Evolutionary conservation across 2,888 invertebrate species (phyloP), one percentile per base, ranked within the genome.

Genomic region (Polydrusus cervinus): DNA sequence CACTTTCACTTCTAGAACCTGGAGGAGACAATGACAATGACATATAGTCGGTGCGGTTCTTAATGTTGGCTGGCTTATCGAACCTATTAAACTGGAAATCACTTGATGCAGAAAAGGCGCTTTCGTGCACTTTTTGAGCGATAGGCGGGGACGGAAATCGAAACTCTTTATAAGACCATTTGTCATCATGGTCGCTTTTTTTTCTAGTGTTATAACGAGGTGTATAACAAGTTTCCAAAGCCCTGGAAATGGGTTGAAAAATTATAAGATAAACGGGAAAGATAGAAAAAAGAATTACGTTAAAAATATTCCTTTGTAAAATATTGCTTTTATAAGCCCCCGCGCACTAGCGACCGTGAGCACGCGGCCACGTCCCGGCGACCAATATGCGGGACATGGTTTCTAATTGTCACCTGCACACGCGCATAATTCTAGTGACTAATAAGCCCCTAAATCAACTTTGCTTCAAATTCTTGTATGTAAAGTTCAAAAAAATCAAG

Each of bases 11-110:
- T 61, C 82, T 80, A 55, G 82, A 80, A 68, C 81, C 80, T 60
- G 84, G 84, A 60, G 85, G 85, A 47, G 84, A 84, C 55, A 85
- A 81, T 69, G 86, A 86, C 61, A 86, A 80, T 53, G 86, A 86
- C 66, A 85, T 82, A 81, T 84, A 84, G 78, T 85, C 85, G 69
- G 83, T 82, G 64, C 84, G 83, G 71, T 83, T 80, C 73, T 78
- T 79, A 51, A 67, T 70, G 51, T 25, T 74, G 55, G 67, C 78
- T 66, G 81, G 78, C 76, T 82, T 77, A 25, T 25, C 5, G 49
- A 70, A 72, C 65, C 75, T 79, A 60, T 73, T 73, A 67, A 66
- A 75, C 72, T 78, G 74, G 72, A 77, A 73, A 68, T 77, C 75
- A 71, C 65, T 73, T 78, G 75, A 73, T 76, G 78, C 71, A 71